Percentiles rank a stretch among this genome's conserved stretches.
Conservation (phyloP, 2,113 vertebrate genomes). For the Dipodomys stephensi region DNA sequence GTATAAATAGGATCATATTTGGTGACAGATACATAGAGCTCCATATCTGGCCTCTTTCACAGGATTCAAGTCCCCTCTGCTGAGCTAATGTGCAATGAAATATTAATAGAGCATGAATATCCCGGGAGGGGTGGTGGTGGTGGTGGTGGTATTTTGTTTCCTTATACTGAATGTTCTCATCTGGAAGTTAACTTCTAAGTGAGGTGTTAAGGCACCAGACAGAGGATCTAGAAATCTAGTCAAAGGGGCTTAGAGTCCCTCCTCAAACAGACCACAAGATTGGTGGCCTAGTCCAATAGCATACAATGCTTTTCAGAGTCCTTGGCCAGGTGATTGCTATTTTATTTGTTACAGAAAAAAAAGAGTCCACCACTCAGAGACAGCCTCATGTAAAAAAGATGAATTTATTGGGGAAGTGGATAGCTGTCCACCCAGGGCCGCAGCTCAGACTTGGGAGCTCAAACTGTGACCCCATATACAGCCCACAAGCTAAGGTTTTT, state of each 20-base stretch:
- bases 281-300: neutral
- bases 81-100: conserved; percentile 48
- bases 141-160: neutral
- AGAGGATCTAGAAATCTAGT: neutral
- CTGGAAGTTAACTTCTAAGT: neutral
- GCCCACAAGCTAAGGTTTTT: no score
- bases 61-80: neutral
- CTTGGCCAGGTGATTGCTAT: neutral
- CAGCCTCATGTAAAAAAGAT: no score
- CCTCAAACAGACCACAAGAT: neutral
- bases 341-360: neutral
- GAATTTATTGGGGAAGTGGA: no score
- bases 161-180: neutral
- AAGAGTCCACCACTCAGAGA: no score
- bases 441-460: no score
- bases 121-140: neutral
- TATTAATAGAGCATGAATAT: neutral
- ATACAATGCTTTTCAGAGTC: neutral
- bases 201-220: neutral
- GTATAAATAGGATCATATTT: conserved; percentile 36
- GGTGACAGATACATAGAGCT: neutral
- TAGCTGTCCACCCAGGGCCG: no score
- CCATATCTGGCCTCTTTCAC: neutral
- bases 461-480: no score
- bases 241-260: neutral